Percentiles rank a stretch among this genome's conserved stretches.
phyloP scores from a whole-genome alignment of 2,113 vertebrate genomes.

The Origma solitaria region DNA sequence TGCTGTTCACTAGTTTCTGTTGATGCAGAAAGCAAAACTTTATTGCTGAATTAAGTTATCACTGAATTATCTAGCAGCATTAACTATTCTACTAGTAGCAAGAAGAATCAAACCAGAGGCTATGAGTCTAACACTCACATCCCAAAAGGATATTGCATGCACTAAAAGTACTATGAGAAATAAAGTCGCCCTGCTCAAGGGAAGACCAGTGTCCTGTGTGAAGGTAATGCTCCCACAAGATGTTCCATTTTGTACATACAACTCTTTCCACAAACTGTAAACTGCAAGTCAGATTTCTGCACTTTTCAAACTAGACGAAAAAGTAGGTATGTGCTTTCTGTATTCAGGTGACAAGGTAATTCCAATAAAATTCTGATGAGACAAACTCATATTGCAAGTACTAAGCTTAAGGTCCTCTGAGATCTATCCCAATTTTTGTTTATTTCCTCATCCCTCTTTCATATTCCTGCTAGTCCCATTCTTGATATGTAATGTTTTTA shows the following conservation, averaged over 20 bases:
- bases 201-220: not conserved
- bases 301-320: not conserved
- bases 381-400: not conserved
- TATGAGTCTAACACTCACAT: not conserved
- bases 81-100: not conserved
- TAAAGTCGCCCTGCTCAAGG: not conserved
- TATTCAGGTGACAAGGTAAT: not conserved
- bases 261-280: not conserved
- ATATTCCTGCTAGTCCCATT: not conserved
- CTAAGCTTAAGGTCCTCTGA: not conserved
- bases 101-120: not conserved
- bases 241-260: not conserved
- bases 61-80: not conserved
- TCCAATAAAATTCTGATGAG: not conserved
- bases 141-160: not conserved
- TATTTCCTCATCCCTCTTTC: not conserved
- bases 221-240: not conserved
- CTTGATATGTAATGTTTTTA: not conserved
- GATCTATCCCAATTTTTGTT: not conserved
- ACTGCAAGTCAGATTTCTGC: not conserved
- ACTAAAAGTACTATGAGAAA: not conserved
- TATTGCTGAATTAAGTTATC: not conserved
- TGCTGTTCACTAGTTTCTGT: not conserved
- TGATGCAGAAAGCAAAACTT: not conserved
- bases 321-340: not conserved